phyloP scores from a whole-genome alignment of 2,113 vertebrate species.

The Prietella phreatophila region DNA sequence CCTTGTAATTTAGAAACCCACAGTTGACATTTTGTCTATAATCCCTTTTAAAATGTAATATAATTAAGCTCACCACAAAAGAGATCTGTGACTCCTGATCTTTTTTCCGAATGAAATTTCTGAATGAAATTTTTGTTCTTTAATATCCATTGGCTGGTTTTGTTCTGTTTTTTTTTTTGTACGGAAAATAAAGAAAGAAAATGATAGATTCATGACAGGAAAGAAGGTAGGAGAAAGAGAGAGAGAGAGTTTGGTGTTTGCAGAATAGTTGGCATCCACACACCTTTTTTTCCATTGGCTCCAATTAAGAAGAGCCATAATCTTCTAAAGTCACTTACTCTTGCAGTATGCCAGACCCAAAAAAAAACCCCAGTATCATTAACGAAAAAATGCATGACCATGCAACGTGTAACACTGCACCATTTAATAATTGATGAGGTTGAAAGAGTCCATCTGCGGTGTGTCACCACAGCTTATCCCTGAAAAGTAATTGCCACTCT shows the following conservation, averaged over 20 bases:
- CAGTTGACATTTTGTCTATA: background rate
- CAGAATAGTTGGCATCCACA: background rate
- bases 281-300: slow-evolving; percentile 1
- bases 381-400: slow-evolving; percentile 31
- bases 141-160: background rate
- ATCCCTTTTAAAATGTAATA: background rate
- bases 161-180: too few species aligned
- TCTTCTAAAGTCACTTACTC: slow-evolving; percentile 5
- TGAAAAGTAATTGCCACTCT: slow-evolving; percentile 36
- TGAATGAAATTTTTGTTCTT: background rate
- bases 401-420: slow-evolving; percentile 37
- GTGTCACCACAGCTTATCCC: slow-evolving; percentile 24
- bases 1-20: slow-evolving; percentile 2
- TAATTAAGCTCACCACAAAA: slow-evolving; percentile 28
- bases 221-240: background rate
- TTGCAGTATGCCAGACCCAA: slow-evolving; percentile 6
- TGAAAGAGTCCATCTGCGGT: slow-evolving; percentile 49
- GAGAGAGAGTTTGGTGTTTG: background rate
- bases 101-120: background rate
- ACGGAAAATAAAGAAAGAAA: background rate
- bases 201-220: background rate
- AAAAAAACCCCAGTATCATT: background rate
- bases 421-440: slow-evolving; percentile 73
- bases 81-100: background rate
- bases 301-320: slow-evolving; percentile 23